Evolutionary conservation across 2,113 vertebrate species (phyloP).

Genomic region (Pygathrix nemaeus): DNA sequence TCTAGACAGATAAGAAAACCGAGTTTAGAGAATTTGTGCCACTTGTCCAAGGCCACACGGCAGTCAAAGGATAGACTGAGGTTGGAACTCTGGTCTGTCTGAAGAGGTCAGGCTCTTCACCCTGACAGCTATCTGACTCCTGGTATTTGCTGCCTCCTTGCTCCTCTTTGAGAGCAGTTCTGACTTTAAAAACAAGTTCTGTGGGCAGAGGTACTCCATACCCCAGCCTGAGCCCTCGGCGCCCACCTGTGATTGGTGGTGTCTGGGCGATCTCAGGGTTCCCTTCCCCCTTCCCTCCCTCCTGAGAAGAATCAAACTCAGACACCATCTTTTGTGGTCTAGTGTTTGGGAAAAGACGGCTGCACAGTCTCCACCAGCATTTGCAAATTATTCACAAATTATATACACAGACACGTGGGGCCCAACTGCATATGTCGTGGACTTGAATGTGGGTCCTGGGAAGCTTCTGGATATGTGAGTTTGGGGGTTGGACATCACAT

Average conservation of each 20-base stretch:
- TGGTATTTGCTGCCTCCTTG: neutral
- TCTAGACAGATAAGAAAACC: neutral
- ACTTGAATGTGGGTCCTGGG: neutral
- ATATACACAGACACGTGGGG: neutral
- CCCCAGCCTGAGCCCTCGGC: neutral
- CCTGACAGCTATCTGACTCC: neutral
- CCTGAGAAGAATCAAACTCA: neutral
- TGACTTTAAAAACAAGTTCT: neutral
- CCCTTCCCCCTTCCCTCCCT: neutral
- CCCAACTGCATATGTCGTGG: neutral
- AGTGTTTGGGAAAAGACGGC: neutral
- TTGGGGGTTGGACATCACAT: neutral
- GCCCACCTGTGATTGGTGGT: neutral
- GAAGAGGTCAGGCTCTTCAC: neutral
- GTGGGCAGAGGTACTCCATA: neutral
- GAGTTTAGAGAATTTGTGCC: neutral
- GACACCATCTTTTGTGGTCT: neutral
- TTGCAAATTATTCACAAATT: neutral
- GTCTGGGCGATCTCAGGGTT: neutral
- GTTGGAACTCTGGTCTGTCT: neutral
- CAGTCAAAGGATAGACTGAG: neutral
- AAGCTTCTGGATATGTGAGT: neutral
- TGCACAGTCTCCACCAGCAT: neutral
- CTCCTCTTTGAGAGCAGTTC: neutral
- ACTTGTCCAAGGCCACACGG: neutral